phyloP scores from a whole-genome alignment of 2,888 invertebrate species.

The Ariolimax columbianus region DNA sequence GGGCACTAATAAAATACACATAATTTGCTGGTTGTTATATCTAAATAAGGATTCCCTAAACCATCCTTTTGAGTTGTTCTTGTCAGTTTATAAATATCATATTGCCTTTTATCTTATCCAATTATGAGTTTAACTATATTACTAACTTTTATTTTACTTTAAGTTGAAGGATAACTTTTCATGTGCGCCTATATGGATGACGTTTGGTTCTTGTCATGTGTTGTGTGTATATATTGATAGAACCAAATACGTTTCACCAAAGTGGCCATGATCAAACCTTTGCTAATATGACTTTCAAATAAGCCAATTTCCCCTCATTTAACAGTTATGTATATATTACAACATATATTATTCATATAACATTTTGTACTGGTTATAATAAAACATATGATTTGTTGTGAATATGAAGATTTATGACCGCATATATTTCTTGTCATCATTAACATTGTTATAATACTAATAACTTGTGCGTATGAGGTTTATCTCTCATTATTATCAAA shows the following conservation, averaged over 20 bases:
- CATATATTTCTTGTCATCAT: not conserved
- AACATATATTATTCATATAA: not conserved
- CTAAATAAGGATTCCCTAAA: too few relatives aligned
- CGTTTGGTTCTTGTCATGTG: not conserved
- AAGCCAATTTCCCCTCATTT: not conserved
- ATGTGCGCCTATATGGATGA: too few relatives aligned
- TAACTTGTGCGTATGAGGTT: not conserved
- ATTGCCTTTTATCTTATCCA: too few relatives aligned
- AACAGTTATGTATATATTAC: not conserved
- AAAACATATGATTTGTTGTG: constrained; percentile 20
- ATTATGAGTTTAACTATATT: too few relatives aligned
- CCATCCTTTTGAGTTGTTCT: too few relatives aligned
- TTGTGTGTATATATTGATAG: not conserved
- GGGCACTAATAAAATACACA: too few relatives aligned
- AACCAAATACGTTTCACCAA: not conserved
- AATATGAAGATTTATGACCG: not conserved
- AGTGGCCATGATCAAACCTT: not conserved
- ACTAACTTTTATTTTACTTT: too few relatives aligned
- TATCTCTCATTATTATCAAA: not conserved
- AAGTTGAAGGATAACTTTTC: too few relatives aligned
- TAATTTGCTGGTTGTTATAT: too few relatives aligned
- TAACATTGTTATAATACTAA: not conserved
- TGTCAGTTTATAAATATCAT: too few relatives aligned
- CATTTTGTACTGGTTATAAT: not conserved
- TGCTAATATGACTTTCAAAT: not conserved